phyloP scores from a whole-genome alignment of 1,140 invertebrate species.

The Calosoma granatense region DNA sequence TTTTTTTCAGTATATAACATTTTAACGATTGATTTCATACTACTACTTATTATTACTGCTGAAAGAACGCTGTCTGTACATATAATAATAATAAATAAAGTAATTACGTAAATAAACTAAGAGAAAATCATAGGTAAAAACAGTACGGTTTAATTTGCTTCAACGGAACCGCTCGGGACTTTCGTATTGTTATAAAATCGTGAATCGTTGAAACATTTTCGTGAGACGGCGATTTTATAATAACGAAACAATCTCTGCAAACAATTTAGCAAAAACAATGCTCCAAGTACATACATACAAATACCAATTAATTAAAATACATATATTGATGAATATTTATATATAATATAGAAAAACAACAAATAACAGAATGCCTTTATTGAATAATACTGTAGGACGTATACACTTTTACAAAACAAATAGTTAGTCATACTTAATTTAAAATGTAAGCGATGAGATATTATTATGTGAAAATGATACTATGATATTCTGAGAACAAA shows the following conservation, averaged over 20 bases:
- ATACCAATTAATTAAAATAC: conserved; percentile 7
- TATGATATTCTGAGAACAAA: background rate
- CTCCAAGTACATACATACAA: conserved; percentile 1
- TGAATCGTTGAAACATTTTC: background rate
- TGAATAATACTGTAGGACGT: conserved; percentile 33
- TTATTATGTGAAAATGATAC: background rate
- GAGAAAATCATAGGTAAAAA: too few relatives aligned
- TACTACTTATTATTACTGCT: too few relatives aligned
- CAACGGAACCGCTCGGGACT: background rate
- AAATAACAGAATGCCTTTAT: conserved; percentile 35
- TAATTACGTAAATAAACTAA: too few relatives aligned
- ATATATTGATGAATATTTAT: conserved; percentile 30
- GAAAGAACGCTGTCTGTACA: too few relatives aligned
- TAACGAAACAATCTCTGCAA: background rate
- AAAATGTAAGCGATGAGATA: conserved; percentile 10
- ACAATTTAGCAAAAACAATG: background rate
- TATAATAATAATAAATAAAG: too few relatives aligned
- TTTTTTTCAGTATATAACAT: too few relatives aligned
- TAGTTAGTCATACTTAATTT: conserved; percentile 30
- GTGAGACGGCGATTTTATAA: background rate
- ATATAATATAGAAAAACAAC: conserved; percentile 29
- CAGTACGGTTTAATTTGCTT: conserved; percentile 5
- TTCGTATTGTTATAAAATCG: background rate
- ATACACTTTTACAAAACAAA: conserved; percentile 35
- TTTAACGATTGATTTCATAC: too few relatives aligned